These are phyloP conservation scores for Myodes glareolus DNA, from an alignment of 2,113 vertebrate species.

Conservation along the genomic window DNA sequence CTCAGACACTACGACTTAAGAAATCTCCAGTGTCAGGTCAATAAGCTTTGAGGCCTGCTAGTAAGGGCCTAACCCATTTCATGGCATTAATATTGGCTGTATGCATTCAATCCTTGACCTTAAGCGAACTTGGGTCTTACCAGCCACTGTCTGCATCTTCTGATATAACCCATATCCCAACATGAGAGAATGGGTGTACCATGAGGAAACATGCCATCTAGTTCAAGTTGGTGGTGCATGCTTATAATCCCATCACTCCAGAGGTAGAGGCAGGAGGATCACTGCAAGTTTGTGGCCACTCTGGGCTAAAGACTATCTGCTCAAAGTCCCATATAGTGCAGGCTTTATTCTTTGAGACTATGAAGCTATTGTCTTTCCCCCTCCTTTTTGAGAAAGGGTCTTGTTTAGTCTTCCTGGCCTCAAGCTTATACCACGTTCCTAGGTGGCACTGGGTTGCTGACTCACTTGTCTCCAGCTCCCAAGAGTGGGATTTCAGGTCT, in stretches of 20 bases:
- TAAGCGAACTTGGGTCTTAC: neutral
- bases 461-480: neutral
- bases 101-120: neutral
- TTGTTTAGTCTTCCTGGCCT: neutral
- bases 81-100: neutral
- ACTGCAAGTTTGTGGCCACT: neutral
- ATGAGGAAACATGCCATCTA: neutral
- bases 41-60: neutral
- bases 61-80: neutral
- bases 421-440: neutral
- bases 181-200: neutral
- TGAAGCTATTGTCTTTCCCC: neutral
- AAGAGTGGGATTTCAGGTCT: neutral
- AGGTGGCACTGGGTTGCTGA: neutral
- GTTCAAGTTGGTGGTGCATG: neutral
- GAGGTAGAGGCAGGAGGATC: neutral
- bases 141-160: neutral
- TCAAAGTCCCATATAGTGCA: neutral
- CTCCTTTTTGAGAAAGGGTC: neutral
- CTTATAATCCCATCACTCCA: neutral
- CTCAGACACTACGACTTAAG: neutral
- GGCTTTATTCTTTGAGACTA: neutral
- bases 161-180: neutral
- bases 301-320: neutral
- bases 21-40: neutral